These are phyloP conservation scores for Megamerina dolium DNA, from an alignment of 2,888 invertebrate genomes.

Conservation along the genomic window DNA sequence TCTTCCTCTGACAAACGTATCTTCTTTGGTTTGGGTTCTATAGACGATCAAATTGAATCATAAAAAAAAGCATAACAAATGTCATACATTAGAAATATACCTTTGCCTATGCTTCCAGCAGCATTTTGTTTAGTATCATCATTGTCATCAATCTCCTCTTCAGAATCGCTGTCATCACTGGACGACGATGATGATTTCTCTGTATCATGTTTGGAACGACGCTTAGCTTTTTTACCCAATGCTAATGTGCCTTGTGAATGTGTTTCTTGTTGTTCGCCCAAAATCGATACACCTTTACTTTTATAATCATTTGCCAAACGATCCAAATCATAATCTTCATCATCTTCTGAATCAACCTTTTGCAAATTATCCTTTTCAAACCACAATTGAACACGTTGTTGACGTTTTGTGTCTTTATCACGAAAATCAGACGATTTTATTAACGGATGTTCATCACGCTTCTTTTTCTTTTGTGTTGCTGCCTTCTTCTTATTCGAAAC, in stretches of 20 bases:
- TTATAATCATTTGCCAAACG: slow-evolving; percentile 66
- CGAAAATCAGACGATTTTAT: slow-evolving; percentile 74
- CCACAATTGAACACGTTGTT: slow-evolving; percentile 79
- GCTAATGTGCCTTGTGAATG: slow-evolving; percentile 8
- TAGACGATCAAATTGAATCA: slow-evolving; percentile 1
- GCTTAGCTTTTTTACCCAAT: slow-evolving; percentile 43
- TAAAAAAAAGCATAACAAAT: slow-evolving; percentile 6
- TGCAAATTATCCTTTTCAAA: slow-evolving; percentile 80
- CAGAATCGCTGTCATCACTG: slow-evolving; percentile 30
- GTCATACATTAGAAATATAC: slow-evolving; percentile 16
- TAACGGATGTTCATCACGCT: slow-evolving; percentile 58
- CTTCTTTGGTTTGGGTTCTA: slow-evolving; percentile 50
- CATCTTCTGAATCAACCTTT: slow-evolving; percentile 72
- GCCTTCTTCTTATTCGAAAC: slow-evolving; percentile 45
- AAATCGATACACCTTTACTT: slow-evolving; percentile 58
- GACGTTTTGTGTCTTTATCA: slow-evolving; percentile 65
- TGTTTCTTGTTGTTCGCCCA: slow-evolving; percentile 35
- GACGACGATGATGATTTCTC: slow-evolving; percentile 25
- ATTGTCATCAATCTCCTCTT: slow-evolving; percentile 36
- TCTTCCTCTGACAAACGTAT: slow-evolving; percentile 78
- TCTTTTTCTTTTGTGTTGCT: slow-evolving; percentile 34
- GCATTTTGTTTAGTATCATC: slow-evolving; percentile 21
- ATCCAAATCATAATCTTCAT: slow-evolving; percentile 82
- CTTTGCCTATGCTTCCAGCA: slow-evolving; percentile 30
- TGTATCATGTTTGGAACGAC: slow-evolving; percentile 38